Percentiles rank a stretch among this genome's conserved stretches.
Evolutionary conservation across 2,797 vertebrate species (phyloP).

Genomic region (Chanos chanos): DNA sequence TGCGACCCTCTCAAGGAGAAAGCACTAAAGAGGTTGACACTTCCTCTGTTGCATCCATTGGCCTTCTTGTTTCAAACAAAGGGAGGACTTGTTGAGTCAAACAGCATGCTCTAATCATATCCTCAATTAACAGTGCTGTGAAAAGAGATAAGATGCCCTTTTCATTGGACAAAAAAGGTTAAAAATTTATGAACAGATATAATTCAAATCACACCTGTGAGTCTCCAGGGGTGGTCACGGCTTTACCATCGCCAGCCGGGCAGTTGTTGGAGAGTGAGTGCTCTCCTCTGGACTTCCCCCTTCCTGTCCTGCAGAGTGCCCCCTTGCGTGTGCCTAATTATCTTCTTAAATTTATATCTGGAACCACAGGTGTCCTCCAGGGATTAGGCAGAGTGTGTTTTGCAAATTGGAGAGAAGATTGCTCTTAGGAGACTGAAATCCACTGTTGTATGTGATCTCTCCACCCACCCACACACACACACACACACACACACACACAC

Average conservation of each 20-base stretch:
- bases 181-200: slow-evolving; percentile 60
- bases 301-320: slow-evolving; percentile 62
- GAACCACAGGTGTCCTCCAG: slow-evolving; percentile 69
- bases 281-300: slow-evolving; percentile 65
- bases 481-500: slow-evolving; percentile 53
- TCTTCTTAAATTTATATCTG: slow-evolving; percentile 83
- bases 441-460: slow-evolving; percentile 64
- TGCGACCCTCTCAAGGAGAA: slow-evolving; percentile 2
- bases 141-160: slow-evolving; percentile 55
- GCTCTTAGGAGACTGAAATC: slow-evolving; percentile 68
- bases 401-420: slow-evolving; percentile 85
- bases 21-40: slow-evolving; percentile 25
- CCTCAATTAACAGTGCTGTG: slow-evolving; percentile 51
- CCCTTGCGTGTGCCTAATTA: slow-evolving; percentile 76
- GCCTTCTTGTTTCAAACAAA: slow-evolving; percentile 40
- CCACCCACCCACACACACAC: slow-evolving; percentile 14
- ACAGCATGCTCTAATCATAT: slow-evolving; percentile 54
- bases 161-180: slow-evolving; percentile 54
- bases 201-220: slow-evolving; percentile 55
- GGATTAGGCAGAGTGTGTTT: slow-evolving; percentile 78
- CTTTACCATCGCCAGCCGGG: slow-evolving; percentile 46
- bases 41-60: slow-evolving; percentile 27
- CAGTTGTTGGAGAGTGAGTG: slow-evolving; percentile 44
- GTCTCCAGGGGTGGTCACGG: slow-evolving; percentile 44
- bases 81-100: slow-evolving; percentile 49